Base-by-base conservation (phyloP, 1,140 invertebrate genomes). In the Trinorchestia longiramus region DNA sequence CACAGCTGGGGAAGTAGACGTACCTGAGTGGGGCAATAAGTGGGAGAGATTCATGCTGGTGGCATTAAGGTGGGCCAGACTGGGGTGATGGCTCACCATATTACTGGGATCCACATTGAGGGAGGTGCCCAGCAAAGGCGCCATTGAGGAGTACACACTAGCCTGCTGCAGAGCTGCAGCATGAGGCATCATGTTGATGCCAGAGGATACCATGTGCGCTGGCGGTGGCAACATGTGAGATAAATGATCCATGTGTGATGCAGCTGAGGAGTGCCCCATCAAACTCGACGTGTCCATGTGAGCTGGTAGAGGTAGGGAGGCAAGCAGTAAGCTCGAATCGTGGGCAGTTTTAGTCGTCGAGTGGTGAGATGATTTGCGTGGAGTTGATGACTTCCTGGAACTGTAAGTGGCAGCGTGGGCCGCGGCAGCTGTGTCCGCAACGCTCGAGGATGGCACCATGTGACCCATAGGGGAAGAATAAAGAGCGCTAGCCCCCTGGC, bases 1-100 rank as follows among this genome's bases (percentile, higher is more conserved):
- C 0, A 47, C 44, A 40, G 92, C 92, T 41, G 92, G 44, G 36
- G 92, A 94, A 45, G 92, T 43, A 8, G 92, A 45, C 40, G 92
- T 43, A 40, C 41, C 43, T 19, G 92, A 94, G 44, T 94, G 92
- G 43, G 92, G 92, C 43, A 94, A 44, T 36, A 94, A 45, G 44
- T 94, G 92, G 92, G 43, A 45, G 92, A 94, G 92, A 47, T 94
- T 94, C 92, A 94, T 94, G 44, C 92, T 47, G 44, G 43, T 94
- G 92, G 92, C 92, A 43, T 94, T 94, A 40, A 94, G 92, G 40
- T 94, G 92, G 0, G 92, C 43, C 23, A 94, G 92, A 47, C 92
- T 94, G 41, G 92, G 41, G 36, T 94, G 92, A 44, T 94, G 92
- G 43, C 92, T 94, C 19, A 94, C 92, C 92, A 94, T 94, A 40